Conservation (phyloP, 2,797 vertebrate species). For the Simalia tracyae region DNA sequence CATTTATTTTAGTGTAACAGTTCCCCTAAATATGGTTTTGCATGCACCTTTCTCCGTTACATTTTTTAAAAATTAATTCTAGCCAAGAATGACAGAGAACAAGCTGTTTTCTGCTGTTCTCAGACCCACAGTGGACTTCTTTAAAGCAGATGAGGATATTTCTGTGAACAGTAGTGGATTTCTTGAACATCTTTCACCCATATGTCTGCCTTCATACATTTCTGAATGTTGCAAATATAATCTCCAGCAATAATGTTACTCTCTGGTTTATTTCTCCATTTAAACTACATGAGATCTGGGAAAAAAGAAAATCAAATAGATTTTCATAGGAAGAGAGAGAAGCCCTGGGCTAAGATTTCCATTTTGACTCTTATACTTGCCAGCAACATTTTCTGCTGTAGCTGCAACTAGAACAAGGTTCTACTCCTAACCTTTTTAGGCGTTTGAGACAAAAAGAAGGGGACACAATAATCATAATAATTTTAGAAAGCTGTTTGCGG, state of each 20-base stretch:
- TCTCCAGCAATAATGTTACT: neutral
- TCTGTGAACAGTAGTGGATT: neutral
- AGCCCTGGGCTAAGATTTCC: neutral
- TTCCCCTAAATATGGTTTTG: neutral
- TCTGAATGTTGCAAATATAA: neutral
- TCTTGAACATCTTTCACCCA: neutral
- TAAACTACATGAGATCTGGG: neutral
- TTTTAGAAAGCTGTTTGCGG: constrained; percentile 61
- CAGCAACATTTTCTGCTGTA: neutral
- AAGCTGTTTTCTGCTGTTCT: neutral
- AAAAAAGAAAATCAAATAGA: neutral
- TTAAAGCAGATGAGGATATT: neutral
- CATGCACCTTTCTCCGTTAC: neutral
- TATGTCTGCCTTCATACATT: neutral
- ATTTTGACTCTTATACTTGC: neutral
- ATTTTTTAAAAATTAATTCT: neutral
- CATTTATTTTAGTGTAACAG: neutral
- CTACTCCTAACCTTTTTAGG: constrained; percentile 59
- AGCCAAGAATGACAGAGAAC: neutral
- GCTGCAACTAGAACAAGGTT: constrained; percentile 33
- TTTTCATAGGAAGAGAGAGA: neutral
- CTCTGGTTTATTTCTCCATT: neutral
- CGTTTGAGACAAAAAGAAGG: constrained; percentile 41
- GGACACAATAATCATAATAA: constrained; percentile 64
- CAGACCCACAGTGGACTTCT: neutral